Percentiles rank a stretch among this genome's conserved stretches.
These are phyloP conservation scores for Adelognathus sp. DNA, from an alignment of 2,888 invertebrate genomes.

Conservation along the genomic window DNA sequence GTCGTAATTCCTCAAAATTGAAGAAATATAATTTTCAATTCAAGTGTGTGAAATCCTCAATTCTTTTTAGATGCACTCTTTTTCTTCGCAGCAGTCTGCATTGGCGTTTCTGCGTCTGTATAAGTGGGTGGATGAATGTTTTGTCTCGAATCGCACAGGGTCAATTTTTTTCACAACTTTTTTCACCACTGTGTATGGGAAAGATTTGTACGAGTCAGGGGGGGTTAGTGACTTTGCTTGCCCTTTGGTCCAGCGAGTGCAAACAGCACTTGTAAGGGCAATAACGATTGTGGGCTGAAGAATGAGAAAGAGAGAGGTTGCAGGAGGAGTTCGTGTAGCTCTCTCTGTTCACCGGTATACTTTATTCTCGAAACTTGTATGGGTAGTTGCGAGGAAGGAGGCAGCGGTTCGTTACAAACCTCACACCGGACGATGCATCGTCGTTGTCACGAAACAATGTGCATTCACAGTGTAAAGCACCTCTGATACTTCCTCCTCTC, in stretches of 20 bases:
- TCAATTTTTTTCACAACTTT: conserved; percentile 12
- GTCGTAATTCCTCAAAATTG: too few relatives aligned
- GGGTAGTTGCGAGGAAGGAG: neutral
- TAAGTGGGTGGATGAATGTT: neutral
- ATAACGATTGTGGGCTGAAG: conserved; percentile 21
- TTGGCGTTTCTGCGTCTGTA: neutral
- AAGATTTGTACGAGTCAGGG: conserved; percentile 13
- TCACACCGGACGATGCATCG: conserved; percentile 42
- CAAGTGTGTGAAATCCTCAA: too few relatives aligned
- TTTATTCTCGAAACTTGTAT: conserved; percentile 22
- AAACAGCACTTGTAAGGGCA: neutral
- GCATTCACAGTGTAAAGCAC: neutral
- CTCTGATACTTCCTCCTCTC: neutral
- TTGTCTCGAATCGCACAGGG: conserved; percentile 12
- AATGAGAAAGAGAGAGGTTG: conserved; percentile 26
- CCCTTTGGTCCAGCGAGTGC: conserved; percentile 22
- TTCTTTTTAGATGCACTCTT: too few relatives aligned
- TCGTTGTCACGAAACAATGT: conserved; percentile 48
- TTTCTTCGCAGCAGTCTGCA: too few relatives aligned
- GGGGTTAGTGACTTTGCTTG: conserved; percentile 13
- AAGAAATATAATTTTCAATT: too few relatives aligned
- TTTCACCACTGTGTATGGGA: neutral
- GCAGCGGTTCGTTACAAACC: neutral
- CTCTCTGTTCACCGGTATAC: conserved; percentile 24
- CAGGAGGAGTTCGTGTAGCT: neutral